phyloP scores from a whole-genome alignment of 53 echinoderm and acorn worm species.

The Mesocentrotus franciscanus region DNA sequence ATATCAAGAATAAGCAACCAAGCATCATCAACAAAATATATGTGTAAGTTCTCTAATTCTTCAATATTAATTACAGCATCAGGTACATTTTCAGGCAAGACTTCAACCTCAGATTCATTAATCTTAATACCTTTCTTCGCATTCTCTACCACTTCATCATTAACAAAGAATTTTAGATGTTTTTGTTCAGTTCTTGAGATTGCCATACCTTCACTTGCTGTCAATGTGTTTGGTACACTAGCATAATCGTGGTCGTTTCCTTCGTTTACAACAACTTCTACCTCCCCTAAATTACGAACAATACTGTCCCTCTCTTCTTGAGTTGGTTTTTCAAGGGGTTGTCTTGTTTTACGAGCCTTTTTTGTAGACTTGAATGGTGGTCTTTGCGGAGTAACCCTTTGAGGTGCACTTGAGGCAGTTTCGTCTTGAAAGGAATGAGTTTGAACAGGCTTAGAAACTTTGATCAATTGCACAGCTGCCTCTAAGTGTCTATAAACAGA shows the following conservation, averaged over 20 bases:
- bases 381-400: neutral
- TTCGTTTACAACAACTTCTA: neutral
- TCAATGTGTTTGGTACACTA: neutral
- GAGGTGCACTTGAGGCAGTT: neutral
- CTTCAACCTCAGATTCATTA: slow-evolving; percentile 22
- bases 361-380: neutral
- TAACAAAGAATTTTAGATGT: slow-evolving; percentile 25
- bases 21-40: slow-evolving; percentile 53
- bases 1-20: slow-evolving; percentile 48
- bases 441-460: neutral
- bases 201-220: neutral
- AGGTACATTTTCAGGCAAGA: slow-evolving; percentile 34
- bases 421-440: neutral
- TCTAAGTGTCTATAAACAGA: neutral
- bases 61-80: slow-evolving; percentile 22
- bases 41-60: neutral
- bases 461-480: neutral
- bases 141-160: neutral
- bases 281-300: slow-evolving; percentile 1
- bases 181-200: neutral
- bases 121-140: neutral
- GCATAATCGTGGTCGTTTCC: slow-evolving; percentile 50
- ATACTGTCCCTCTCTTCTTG: slow-evolving; percentile 32
- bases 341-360: neutral
- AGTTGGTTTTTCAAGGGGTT: slow-evolving; percentile 1